These are phyloP conservation scores for Ostrea edulis DNA, from an alignment of 1,140 invertebrate species.

Conservation along the genomic window DNA sequence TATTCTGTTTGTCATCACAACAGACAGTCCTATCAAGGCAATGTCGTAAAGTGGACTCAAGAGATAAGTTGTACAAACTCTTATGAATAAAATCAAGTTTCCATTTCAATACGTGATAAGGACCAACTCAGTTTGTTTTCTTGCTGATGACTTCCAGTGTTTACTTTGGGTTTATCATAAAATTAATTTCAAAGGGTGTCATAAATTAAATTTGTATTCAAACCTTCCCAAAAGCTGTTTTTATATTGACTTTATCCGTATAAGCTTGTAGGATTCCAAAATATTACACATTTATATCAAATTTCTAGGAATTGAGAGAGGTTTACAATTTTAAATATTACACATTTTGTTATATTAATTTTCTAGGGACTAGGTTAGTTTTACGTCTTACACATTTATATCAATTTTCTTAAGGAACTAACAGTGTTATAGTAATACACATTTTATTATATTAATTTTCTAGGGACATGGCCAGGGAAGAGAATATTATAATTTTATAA, in stretches of 20 bases:
- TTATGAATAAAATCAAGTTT: not conserved
- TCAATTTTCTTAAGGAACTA: too few species aligned
- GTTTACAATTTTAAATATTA: too few species aligned
- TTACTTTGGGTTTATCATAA: not conserved
- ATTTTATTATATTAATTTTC: too few species aligned
- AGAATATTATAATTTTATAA: too few species aligned
- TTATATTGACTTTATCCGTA: not conserved
- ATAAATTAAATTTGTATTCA: not conserved
- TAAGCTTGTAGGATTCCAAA: too few species aligned
- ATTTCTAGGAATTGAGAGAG: too few species aligned
- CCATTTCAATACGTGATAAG: slow-evolving; percentile 18
- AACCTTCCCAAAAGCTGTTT: not conserved
- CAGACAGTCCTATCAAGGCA: not conserved
- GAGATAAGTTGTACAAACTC: not conserved
- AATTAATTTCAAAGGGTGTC: not conserved
- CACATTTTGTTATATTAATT: too few species aligned
- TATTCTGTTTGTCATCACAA: not conserved
- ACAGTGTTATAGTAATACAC: too few species aligned
- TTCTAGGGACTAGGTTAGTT: too few species aligned
- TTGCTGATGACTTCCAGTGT: not conserved
- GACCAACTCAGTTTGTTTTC: not conserved
- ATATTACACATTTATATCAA: too few species aligned
- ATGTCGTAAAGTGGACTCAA: slow-evolving; percentile 32
- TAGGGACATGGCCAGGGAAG: too few species aligned
- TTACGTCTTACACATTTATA: too few species aligned